These are phyloP conservation scores for Glandiceps talaboti DNA, from an alignment of 53 echinoderm and acorn worm species.

Conservation along the genomic window DNA sequence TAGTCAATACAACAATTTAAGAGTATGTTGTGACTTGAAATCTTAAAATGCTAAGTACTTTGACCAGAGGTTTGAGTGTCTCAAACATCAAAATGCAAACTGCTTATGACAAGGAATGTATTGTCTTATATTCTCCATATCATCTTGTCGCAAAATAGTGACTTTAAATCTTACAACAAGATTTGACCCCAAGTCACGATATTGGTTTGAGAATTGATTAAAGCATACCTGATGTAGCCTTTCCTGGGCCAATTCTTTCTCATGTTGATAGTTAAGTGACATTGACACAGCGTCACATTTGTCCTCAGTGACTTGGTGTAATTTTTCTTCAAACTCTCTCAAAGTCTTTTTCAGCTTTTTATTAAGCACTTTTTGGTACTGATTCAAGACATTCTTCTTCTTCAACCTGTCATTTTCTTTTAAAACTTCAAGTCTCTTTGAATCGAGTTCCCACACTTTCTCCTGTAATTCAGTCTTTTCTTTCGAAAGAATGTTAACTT, in stretches of 20 bases:
- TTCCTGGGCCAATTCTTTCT: background rate
- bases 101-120: too few relatives aligned
- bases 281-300: background rate
- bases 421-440: background rate
- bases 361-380: background rate
- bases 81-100: too few relatives aligned
- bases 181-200: too few relatives aligned
- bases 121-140: too few relatives aligned
- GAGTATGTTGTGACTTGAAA: too few relatives aligned
- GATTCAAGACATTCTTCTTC: background rate
- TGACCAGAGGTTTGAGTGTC: too few relatives aligned
- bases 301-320: background rate
- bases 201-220: too few relatives aligned
- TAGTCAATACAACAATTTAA: too few relatives aligned
- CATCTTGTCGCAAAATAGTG: too few relatives aligned
- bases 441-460: background rate
- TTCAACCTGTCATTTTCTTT: background rate
- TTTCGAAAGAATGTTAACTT: too few relatives aligned
- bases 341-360: background rate
- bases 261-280: background rate
- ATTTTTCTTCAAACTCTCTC: background rate
- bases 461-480: background rate
- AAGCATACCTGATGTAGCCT: background rate
- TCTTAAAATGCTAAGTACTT: too few relatives aligned
- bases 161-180: too few relatives aligned